Base-by-base conservation (phyloP, 2,888 invertebrate species). In the Deilephila elpenor region DNA sequence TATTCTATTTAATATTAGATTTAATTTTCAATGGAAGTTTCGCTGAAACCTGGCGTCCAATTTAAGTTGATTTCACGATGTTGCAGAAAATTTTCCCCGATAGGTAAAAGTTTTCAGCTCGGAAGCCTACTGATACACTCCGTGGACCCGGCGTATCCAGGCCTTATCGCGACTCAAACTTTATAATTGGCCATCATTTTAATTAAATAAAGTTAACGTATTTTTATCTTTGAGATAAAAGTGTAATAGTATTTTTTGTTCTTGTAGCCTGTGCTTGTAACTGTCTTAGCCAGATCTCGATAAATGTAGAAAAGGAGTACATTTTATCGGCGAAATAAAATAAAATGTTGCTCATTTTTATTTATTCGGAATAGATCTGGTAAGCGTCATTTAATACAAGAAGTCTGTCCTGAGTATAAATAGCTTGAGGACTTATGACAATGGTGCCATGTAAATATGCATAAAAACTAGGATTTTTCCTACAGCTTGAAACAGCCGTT, bases 41-140 rank as follows among this genome's bases (percentile, higher is more conserved):
- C 70, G 74, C 59, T 71, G 32, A 76, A 79, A 80, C 82, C 83
- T 82, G 80, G 77, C 82, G 80, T 85, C 85, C 84, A 89, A 89
- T 89, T 86, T 86, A 89, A 87, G 83, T 88, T 88, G 78, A 79
- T 79, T 81, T 81, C 82, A 79, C 76, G 81, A 79, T 83, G 80
- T 83, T 80, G 78, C 79, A 78, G 81, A 84, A 87, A 85, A 85
- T 83, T 83, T 80, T 79, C 77, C 64, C 78, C 80, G 82, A 82
- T 84, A 83, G 77, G 78, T 81, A 81, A 78, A 83, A 84, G 72
- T 74, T 70, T 37, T 71, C 25, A 72, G 70, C 70, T 70, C 34
- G 67, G 70, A 59, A 72, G 51, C 56, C 64, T 20, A 67, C 74
- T 74, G 73, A 78, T 75, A 75, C 71, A 75, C 67, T 71, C 60